Evolutionary conservation across 1,140 invertebrate species (phyloP), one percentile per base, ranked within the genome.

Genomic region (Drosophila bocki): DNA sequence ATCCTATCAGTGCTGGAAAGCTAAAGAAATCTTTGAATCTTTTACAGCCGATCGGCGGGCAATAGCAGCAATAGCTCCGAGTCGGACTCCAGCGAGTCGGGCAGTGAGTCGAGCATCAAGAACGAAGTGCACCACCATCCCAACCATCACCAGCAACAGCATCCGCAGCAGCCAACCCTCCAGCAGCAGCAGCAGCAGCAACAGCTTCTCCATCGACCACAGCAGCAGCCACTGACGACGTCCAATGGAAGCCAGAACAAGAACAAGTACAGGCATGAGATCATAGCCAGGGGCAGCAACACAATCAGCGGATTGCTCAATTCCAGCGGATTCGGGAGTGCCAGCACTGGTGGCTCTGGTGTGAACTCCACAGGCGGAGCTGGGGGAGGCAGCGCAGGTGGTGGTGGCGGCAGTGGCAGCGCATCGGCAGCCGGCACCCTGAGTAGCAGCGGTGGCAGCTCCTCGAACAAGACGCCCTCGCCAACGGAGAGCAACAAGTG

Each of bases 61-160:
- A 76, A 93, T 72, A 93, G 93, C n/a, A 93, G 91, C 67, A 93
- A 93, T 45, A 93, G 93, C 54, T 93, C 91, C 7, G 91, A 91
- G 33, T 88, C 92, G 12, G 88, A 92, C 47, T 91, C 92, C 12
- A 91, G 88, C 45, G 91, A 93, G 60, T 93, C 93, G 33, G 92
- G 91, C 26, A 93, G 91, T 57, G 92, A 93, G 42, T 69, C 85
- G 9, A 91, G 83, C 45, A 76, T 65, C 45, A 91, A 91, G 61
- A 80, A 85, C 39, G 91, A 92, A 9, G 35, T 53, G 17, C 72
- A 75, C 7, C 79, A 82, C 9, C 78, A 77, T 12, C 67, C 67
- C 15, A 76, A 72, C 8, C 74, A 67, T 29, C 74, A 47, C 6
- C 77, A 68, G 3, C 71, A 67, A 13, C 61, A 75, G n/a, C 61